phyloP scores from a whole-genome alignment of 1,140 invertebrate genomes.

The Drosophila bocqueti region DNA sequence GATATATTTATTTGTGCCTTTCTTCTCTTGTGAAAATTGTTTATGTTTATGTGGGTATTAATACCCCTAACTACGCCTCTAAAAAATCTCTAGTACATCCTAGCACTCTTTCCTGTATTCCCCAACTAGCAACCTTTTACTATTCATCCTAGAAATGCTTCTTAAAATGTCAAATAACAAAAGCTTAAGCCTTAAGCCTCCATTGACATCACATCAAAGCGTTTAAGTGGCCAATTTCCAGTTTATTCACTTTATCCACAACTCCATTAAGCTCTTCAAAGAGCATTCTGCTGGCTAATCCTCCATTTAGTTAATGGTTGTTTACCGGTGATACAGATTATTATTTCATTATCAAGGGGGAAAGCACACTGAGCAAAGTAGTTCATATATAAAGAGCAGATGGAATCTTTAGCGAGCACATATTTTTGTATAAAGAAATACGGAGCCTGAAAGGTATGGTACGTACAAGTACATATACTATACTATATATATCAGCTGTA shows the following conservation, averaged over 20 bases:
- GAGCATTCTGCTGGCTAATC: slow-evolving; percentile 32
- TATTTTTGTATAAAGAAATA: slow-evolving; percentile 30
- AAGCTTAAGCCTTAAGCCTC: slow-evolving; percentile 3
- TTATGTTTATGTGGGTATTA: neutral
- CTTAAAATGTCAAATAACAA: slow-evolving; percentile 6
- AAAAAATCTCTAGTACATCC: neutral
- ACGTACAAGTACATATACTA: neutral
- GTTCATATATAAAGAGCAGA: slow-evolving; percentile 3
- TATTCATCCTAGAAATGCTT: too few relatives aligned
- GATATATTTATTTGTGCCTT: neutral
- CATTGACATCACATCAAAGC: slow-evolving; percentile 15
- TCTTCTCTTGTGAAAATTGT: neutral
- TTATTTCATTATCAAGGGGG: slow-evolving; percentile 36
- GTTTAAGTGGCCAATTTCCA: slow-evolving; percentile 5
- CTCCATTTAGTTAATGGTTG: slow-evolving; percentile 37
- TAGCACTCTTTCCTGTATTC: neutral
- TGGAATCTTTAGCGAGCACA: slow-evolving; percentile 21
- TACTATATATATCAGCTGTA: slow-evolving; percentile 9
- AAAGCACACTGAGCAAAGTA: neutral
- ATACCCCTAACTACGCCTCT: neutral
- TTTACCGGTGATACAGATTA: slow-evolving; percentile 36
- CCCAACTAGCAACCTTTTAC: neutral
- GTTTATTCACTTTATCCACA: slow-evolving; percentile 7
- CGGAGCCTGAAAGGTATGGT: neutral
- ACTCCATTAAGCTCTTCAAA: slow-evolving; percentile 44